Conservation (phyloP, 1,140 invertebrate species). For the Elymnias hypermnestra region DNA sequence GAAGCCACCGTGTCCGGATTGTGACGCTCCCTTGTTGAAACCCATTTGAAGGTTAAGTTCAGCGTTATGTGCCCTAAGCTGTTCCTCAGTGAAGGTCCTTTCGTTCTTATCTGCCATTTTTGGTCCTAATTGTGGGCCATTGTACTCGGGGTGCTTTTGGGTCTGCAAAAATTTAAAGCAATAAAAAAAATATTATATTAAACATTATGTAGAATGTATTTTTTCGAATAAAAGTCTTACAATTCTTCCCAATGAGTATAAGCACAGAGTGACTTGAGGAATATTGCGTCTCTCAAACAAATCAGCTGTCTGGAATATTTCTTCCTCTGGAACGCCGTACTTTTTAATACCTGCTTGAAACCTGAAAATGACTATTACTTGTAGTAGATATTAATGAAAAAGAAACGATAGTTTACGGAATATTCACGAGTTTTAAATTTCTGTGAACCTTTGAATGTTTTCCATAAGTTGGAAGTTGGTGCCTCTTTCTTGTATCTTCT, state of each 20-base stretch:
- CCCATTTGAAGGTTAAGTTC: conserved; percentile 97
- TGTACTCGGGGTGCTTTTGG: conserved; percentile 96
- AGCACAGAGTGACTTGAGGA: conserved; percentile 93
- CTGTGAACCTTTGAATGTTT: conserved; percentile 89
- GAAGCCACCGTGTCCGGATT: conserved; percentile 91
- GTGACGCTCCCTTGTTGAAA: conserved; percentile 94
- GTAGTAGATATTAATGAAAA: conserved; percentile 13
- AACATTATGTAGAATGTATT: too few species aligned
- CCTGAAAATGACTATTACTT: conserved; percentile 66
- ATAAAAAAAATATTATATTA: not conserved
- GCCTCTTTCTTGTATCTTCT: conserved; percentile 96
- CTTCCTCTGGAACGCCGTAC: conserved; percentile 96
- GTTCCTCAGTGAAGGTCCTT: conserved; percentile 95
- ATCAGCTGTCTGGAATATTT: conserved; percentile 99
- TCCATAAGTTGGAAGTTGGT: conserved; percentile 99
- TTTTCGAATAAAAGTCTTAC: conserved; percentile 81
- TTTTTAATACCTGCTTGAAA: conserved; percentile 96
- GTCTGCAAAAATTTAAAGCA: conserved; percentile 76
- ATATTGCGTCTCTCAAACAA: conserved; percentile 97
- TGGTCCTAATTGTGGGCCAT: conserved; percentile 91
- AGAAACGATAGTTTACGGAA: too few species aligned
- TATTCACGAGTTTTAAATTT: too few species aligned
- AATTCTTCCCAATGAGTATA: conserved; percentile 91
- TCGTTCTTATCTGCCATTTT: conserved; percentile 97
- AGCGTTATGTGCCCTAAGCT: conserved; percentile 92